phyloP scores from a whole-genome alignment of 1,140 invertebrate species.

The Drosophila eugracilis region DNA sequence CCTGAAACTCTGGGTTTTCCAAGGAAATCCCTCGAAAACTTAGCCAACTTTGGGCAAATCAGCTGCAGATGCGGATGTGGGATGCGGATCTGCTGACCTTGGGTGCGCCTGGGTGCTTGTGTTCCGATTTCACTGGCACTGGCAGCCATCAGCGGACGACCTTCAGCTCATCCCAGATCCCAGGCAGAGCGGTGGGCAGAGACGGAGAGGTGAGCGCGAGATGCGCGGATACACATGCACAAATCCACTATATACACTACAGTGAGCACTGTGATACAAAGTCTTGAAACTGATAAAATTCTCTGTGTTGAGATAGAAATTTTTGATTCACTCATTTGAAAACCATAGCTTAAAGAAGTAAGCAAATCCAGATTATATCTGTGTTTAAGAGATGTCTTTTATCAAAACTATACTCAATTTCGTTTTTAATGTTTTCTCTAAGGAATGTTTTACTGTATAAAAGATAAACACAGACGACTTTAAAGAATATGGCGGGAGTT shows the following conservation, averaged over 20 bases:
- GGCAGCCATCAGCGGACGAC: slow-evolving; percentile 32
- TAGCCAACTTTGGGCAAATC: not conserved
- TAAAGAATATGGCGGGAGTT: no score
- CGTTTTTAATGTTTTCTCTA: no score
- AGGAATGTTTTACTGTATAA: not conserved
- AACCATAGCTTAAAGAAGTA: no score
- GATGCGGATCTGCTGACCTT: slow-evolving; percentile 32
- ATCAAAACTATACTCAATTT: no score
- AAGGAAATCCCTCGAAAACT: not conserved
- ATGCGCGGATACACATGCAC: slow-evolving; percentile 13
- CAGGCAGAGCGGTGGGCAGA: slow-evolving; percentile 20
- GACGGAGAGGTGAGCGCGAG: not conserved
- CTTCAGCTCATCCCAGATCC: slow-evolving; percentile 45
- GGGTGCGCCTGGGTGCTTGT: slow-evolving; percentile 13
- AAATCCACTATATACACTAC: not conserved
- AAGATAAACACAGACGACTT: no score
- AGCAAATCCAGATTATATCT: no score
- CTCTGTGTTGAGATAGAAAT: no score
- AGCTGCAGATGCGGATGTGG: slow-evolving; percentile 5
- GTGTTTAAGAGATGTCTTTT: no score
- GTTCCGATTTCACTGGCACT: slow-evolving; percentile 34
- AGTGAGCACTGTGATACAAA: not conserved
- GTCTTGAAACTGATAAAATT: not conserved
- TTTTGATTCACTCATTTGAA: no score
- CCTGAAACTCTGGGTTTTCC: not conserved